Percentiles rank a stretch among this genome's conserved stretches.
These are phyloP conservation scores for Calliphora vomitoria DNA, from an alignment of 2,888 invertebrate species.

Conservation along the genomic window DNA sequence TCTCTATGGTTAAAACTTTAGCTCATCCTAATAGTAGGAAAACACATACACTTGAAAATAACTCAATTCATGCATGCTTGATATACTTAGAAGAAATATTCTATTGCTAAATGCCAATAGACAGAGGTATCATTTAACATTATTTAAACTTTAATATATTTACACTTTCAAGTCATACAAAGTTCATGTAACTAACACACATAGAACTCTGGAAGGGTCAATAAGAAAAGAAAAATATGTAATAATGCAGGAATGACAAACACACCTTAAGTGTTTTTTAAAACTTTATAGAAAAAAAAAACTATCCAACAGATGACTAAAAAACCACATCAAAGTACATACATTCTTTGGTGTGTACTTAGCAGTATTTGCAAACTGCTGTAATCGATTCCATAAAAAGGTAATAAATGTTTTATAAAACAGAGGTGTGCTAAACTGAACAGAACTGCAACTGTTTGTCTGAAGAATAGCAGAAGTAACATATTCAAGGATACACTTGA, in stretches of 20 bases:
- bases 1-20: too few relatives aligned
- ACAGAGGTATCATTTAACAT: conserved; percentile 8
- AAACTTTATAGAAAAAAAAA: conserved; percentile 3
- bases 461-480: too few relatives aligned
- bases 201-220: neutral
- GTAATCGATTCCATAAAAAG: conserved; percentile 51
- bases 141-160: conserved; percentile 26
- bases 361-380: conserved; percentile 31
- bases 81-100: too few relatives aligned
- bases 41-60: too few relatives aligned
- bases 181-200: conserved; percentile 3
- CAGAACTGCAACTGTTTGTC: neutral
- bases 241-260: neutral
- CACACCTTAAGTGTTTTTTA: conserved; percentile 19
- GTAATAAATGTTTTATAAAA: conserved; percentile 29
- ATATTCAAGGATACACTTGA: too few relatives aligned
- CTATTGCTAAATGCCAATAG: conserved; percentile 1
- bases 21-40: too few relatives aligned
- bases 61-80: too few relatives aligned
- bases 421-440: conserved; percentile 11
- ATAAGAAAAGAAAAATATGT: neutral
- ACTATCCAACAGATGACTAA: neutral
- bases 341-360: conserved; percentile 14
- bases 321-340: neutral
- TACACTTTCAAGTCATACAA: neutral